Evolutionary conservation across 2,797 vertebrate genomes (phyloP).

Genomic region (Zenarchopterus dispar): DNA sequence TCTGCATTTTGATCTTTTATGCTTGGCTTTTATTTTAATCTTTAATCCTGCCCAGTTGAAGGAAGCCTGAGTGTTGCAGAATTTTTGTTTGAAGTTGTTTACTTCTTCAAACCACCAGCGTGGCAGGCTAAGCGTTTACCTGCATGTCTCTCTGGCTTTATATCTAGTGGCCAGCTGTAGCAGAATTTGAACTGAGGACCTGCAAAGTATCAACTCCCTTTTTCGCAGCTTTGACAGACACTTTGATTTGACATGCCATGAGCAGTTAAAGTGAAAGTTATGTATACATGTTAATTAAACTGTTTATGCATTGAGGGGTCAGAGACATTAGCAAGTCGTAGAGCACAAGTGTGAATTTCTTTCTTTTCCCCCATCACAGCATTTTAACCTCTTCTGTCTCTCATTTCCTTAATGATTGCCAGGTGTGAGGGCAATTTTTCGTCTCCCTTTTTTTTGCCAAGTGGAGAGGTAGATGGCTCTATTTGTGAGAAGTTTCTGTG

Average conservation of each 20-base stretch:
- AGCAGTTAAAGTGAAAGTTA: constrained; percentile 87
- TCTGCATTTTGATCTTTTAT: not conserved
- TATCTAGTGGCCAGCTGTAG: constrained; percentile 61
- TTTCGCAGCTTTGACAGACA: constrained; percentile 87
- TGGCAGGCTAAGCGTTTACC: constrained; percentile 58
- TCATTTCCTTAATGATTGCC: constrained; percentile 90
- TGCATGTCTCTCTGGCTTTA: constrained; percentile 54
- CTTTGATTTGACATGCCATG: constrained; percentile 89
- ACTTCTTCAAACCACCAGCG: constrained; percentile 56
- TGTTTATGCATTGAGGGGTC: constrained; percentile 89
- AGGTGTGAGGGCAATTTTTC: constrained; percentile 84
- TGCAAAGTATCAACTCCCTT: constrained; percentile 90
- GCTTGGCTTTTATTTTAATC: constrained; percentile 16
- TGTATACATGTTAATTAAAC: constrained; percentile 94
- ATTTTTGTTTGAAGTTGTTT: constrained; percentile 51
- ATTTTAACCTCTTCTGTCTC: constrained; percentile 86
- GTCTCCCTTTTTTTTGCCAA: constrained; percentile 66
- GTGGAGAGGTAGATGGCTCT: constrained; percentile 75
- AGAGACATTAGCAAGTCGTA: constrained; percentile 92
- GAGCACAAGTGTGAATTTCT: constrained; percentile 87
- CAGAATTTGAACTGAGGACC: constrained; percentile 81
- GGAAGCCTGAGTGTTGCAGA: constrained; percentile 35
- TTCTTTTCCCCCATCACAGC: constrained; percentile 71
- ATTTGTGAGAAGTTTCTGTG: constrained; percentile 78
- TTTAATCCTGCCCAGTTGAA: constrained; percentile 8